phyloP scores from a whole-genome alignment of 2,888 invertebrate species.

The Automeris io region DNA sequence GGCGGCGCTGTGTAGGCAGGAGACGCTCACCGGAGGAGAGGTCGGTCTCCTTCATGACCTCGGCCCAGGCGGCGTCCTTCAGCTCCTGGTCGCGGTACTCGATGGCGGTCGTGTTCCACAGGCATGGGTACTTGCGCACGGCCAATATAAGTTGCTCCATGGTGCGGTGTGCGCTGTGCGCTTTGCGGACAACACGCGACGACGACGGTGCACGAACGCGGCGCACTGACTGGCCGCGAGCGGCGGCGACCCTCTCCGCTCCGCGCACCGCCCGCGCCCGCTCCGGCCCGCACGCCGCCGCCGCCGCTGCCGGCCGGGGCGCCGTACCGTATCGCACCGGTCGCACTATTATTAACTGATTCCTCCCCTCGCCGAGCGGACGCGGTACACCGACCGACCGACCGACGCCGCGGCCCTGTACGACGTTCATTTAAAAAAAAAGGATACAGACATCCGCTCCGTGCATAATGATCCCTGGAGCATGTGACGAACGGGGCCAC shows the following conservation, averaged over 20 bases:
- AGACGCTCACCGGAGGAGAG: conserved; percentile 66
- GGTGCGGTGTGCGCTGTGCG: conserved; percentile 22
- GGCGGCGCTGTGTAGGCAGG: conserved; percentile 29
- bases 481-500: no score
- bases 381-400: no score
- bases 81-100: conserved; percentile 72
- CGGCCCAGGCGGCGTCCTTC: conserved; percentile 69
- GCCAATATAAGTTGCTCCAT: conserved; percentile 68
- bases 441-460: no score
- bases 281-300: conserved; percentile 14
- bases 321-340: no score
- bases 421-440: no score
- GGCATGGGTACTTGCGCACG: conserved; percentile 66
- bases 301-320: conserved; percentile 19
- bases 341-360: no score
- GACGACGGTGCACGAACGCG: conserved; percentile 20
- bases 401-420: no score
- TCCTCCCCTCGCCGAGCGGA: no score
- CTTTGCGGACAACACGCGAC: conserved; percentile 21
- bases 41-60: conserved; percentile 67
- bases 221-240: conserved; percentile 26
- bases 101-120: conserved; percentile 67
- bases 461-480: no score
- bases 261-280: conserved; percentile 16
- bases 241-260: conserved; percentile 14